Conservation (phyloP, 2,797 vertebrate species). For the Poecilia velifera region DNA sequence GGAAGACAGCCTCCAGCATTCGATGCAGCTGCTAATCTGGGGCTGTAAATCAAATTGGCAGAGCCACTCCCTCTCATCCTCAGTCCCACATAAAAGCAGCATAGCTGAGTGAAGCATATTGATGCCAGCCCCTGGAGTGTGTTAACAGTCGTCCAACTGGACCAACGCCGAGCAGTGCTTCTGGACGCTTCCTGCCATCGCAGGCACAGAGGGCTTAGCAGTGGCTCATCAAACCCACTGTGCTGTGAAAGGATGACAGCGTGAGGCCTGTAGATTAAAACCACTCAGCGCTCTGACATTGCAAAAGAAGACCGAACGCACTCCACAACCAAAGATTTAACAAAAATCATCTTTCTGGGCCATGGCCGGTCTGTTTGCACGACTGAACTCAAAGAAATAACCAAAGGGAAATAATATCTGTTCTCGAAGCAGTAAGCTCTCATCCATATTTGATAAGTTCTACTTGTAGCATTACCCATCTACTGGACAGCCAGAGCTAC, state of each 20-base stretch:
- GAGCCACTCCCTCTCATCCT: constrained; percentile 46
- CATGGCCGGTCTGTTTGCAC: constrained; percentile 51
- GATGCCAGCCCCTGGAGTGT: constrained; percentile 64
- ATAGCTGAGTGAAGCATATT: constrained; percentile 49
- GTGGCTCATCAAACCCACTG: constrained; percentile 69
- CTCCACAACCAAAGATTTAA: constrained; percentile 67
- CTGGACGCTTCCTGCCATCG: constrained; percentile 54
- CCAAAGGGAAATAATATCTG: constrained; percentile 13
- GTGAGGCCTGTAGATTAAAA: constrained; percentile 71
- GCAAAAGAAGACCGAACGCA: constrained; percentile 60
- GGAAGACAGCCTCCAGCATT: constrained; percentile 57
- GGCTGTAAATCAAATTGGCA: constrained; percentile 67
- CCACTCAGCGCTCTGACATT: constrained; percentile 56
- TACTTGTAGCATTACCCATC: not conserved
- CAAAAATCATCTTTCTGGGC: constrained; percentile 71
- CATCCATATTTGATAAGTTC: constrained; percentile 34
- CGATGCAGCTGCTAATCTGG: constrained; percentile 65
- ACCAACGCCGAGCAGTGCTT: constrained; percentile 62
- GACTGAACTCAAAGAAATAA: not conserved
- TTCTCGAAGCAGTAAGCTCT: constrained; percentile 30
- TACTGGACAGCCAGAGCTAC: not conserved
- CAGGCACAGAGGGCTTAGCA: constrained; percentile 59
- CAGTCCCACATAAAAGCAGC: constrained; percentile 48
- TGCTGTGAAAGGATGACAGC: constrained; percentile 62
- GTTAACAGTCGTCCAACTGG: constrained; percentile 63